Evolutionary conservation across 2,888 invertebrate species (phyloP).

Genomic region (Harpalus rufipes): DNA sequence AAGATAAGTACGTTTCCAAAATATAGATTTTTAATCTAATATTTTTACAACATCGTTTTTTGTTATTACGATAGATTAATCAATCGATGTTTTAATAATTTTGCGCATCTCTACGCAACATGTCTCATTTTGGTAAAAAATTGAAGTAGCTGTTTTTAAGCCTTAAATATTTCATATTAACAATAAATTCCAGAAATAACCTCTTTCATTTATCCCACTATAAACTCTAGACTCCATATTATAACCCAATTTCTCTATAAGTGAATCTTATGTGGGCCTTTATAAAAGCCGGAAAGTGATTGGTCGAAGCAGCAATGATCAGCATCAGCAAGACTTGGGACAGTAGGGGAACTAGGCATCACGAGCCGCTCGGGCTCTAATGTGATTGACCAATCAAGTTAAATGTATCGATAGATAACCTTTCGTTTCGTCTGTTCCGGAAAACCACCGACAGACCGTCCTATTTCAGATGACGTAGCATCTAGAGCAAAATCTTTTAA

Average conservation of each 20-base stretch:
- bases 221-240: background rate
- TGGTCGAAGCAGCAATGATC: constrained; percentile 48
- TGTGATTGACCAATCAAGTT: constrained; percentile 70
- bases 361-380: constrained; percentile 65
- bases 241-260: constrained; percentile 11
- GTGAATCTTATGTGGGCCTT: constrained; percentile 16
- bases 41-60: too few relatives aligned
- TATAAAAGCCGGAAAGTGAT: constrained; percentile 55
- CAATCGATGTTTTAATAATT: too few relatives aligned
- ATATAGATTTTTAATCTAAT: too few relatives aligned
- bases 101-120: too few relatives aligned
- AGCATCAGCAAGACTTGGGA: background rate
- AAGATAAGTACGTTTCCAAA: too few relatives aligned
- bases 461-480: background rate
- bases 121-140: too few relatives aligned
- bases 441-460: background rate
- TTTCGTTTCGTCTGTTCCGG: constrained; percentile 61
- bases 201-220: background rate
- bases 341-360: constrained; percentile 9
- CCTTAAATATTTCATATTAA: background rate
- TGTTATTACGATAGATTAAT: too few relatives aligned
- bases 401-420: constrained; percentile 67
- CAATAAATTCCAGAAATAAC: background rate
- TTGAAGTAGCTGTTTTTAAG: background rate
- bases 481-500: background rate